Evolutionary conservation across 2,113 vertebrate genomes (phyloP).

Genomic region (Burhinus oedicnemus): DNA sequence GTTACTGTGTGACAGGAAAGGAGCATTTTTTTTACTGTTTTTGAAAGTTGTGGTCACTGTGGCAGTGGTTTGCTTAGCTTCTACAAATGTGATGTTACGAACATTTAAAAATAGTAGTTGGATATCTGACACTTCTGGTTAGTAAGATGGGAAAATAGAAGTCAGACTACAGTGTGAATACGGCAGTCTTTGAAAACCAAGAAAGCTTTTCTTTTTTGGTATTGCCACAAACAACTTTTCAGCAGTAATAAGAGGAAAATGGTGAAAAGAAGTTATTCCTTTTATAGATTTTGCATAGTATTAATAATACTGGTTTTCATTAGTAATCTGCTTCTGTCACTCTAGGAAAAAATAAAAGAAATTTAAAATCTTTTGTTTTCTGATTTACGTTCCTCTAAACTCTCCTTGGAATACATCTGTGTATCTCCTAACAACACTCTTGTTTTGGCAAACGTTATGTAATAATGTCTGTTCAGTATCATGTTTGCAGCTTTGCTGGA

Average conservation of each 20-base stretch:
- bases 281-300: not conserved
- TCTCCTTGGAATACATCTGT: not conserved
- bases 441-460: not conserved
- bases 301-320: not conserved
- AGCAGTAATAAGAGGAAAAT: not conserved
- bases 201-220: not conserved
- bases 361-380: not conserved
- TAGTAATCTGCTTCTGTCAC: not conserved
- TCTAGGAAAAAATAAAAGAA: not conserved
- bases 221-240: not conserved
- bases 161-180: not conserved
- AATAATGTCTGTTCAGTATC: not conserved
- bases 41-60: not conserved
- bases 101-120: conserved; percentile 26
- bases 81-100: not conserved
- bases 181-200: not conserved
- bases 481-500: not conserved
- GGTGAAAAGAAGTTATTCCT: not conserved
- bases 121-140: not conserved
- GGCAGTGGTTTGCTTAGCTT: not conserved
- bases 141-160: not conserved
- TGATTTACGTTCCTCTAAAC: not conserved
- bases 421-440: not conserved
- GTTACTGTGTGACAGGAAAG: conserved; percentile 16
- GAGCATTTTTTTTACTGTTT: not conserved